Conservation (phyloP, 2,113 vertebrate genomes). For the Eublepharis macularius region DNA sequence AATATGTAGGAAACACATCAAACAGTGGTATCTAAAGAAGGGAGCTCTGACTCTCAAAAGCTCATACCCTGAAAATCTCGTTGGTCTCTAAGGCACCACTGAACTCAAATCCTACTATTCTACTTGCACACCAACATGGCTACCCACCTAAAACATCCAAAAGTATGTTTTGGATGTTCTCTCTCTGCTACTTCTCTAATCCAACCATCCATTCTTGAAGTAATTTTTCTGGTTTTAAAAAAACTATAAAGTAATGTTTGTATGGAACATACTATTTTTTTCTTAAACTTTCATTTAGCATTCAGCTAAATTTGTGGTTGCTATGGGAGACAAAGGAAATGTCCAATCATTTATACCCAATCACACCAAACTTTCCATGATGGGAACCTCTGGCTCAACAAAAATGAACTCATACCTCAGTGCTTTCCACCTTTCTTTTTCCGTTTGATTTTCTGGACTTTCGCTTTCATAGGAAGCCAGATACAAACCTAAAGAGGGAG, state of each 20-base stretch:
- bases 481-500: conserved; percentile 75
- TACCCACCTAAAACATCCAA: too few relatives aligned
- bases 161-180: too few relatives aligned
- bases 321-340: not conserved
- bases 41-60: too few relatives aligned
- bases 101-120: too few relatives aligned
- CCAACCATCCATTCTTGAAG: not conserved
- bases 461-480: conserved; percentile 85
- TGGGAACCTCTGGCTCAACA: not conserved
- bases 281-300: not conserved
- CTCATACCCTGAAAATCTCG: too few relatives aligned
- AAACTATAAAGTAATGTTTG: not conserved
- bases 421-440: conserved; percentile 83
- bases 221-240: not conserved
- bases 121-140: too few relatives aligned
- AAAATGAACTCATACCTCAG: conserved; percentile 71
- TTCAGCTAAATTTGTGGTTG: not conserved
- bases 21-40: too few relatives aligned
- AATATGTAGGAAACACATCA: too few relatives aligned
- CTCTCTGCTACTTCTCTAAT: too few relatives aligned
- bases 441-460: conserved; percentile 82
- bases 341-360: not conserved
- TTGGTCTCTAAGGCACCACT: too few relatives aligned
- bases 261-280: not conserved
- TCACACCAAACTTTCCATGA: not conserved